Base-by-base conservation (phyloP, 2,888 invertebrate genomes). In the Syrista parreyssii region DNA sequence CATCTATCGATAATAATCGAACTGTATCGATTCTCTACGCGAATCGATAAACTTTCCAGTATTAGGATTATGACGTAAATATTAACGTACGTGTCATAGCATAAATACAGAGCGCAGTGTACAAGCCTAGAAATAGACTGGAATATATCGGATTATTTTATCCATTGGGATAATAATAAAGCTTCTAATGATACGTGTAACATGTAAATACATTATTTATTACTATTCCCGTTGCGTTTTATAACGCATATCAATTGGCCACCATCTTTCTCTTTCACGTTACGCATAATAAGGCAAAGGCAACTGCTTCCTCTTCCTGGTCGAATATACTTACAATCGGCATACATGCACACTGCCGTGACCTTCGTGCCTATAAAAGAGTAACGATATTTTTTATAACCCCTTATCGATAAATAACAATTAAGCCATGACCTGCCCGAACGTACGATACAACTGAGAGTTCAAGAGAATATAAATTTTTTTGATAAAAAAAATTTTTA, bases 221-320 rank as follows among this genome's bases (percentile, higher is more conserved):
- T 33, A 9, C 71, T 15, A 31, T 71, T 71, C 31, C 31, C 71
- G 71, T 71, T 55, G 55, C 71, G 31, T 71, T 71, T 11, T 71
- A 71, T 71, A 30, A 71, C 71, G 71, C 23, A 23, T 31, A 71
- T 35, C 35, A 79, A 40, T 34, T 68, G 34, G 12, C 32, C 15
- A 11, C 31, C 32, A 32, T 71, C 32, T 71, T 71, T 71, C 31
- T 12, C 11, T 12, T 31, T 33, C 23, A 11, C 71, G 33, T 31
- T 31, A 33, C 71, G 33, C 71, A 71, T 71, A 71, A 71, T 71
- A 31, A 71, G n/a, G 71, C 31, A 33, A 33, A 31, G 6, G 71
- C 31, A 31, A 71, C 71, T 11, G 71, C 71, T 71, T 71, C 71
- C 71, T 71, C 71, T 71, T 71, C 71, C 71, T 71, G 71, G 71